Conservation (phyloP, 1,140 invertebrate species). For the Heliothis subflexa region DNA sequence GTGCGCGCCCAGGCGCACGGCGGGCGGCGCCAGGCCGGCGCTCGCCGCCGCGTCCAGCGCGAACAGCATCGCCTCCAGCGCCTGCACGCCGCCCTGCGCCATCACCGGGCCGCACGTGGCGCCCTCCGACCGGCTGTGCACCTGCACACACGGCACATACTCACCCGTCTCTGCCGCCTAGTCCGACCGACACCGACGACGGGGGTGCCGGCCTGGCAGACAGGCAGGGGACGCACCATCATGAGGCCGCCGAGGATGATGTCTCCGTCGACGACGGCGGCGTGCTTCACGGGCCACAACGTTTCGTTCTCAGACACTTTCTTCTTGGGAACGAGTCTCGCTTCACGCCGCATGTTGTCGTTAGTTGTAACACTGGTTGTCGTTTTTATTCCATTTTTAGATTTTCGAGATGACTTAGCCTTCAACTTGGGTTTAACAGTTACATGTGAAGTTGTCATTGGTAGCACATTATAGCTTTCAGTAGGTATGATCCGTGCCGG, state of each 20-base stretch:
- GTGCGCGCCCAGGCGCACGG: conserved; percentile 93
- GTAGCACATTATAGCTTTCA: background rate
- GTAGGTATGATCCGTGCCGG: conserved; percentile 20
- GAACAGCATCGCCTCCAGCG: conserved; percentile 96
- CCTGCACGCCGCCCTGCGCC: conserved; percentile 97
- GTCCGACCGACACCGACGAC: too few relatives aligned
- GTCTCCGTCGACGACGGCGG: conserved; percentile 94
- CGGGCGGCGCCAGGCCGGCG: conserved; percentile 86
- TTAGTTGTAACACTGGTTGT: background rate
- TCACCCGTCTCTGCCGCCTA: background rate
- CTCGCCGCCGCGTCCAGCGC: conserved; percentile 90
- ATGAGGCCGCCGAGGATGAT: conserved; percentile 95
- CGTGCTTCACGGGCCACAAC: conserved; percentile 94
- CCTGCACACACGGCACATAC: conserved; percentile 51
- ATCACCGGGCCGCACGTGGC: conserved; percentile 96
- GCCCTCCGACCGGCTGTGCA: conserved; percentile 94
- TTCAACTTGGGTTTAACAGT: background rate
- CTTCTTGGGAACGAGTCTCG: conserved; percentile 55
- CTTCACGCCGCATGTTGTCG: conserved; percentile 16
- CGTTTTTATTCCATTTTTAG: background rate
- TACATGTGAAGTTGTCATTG: background rate
- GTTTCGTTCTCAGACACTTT: conserved; percentile 69
- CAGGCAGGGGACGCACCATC: conserved; percentile 88
- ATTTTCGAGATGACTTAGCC: conserved; percentile 2
- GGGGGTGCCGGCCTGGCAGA: too few relatives aligned